Evolutionary conservation across 2,888 invertebrate genomes (phyloP).

Genomic region (Sepioteuthis lessoniana): DNA sequence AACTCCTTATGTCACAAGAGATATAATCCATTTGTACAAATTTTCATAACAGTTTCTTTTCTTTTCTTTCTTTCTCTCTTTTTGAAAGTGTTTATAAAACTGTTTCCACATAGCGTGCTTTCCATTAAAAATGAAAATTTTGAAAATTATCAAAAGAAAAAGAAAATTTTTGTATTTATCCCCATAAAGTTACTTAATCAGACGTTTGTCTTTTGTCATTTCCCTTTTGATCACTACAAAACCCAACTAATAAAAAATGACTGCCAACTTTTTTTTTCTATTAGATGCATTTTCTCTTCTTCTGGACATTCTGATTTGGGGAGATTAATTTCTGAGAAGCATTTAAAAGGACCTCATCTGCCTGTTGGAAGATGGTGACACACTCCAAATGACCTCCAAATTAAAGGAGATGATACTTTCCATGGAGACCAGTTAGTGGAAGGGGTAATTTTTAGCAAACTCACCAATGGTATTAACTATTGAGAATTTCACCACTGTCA

Average conservation of each 20-base stretch:
- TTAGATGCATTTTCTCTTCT: constrained; percentile 64
- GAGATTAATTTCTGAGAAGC: constrained; percentile 70
- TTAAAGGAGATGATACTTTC: constrained; percentile 72
- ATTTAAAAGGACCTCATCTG: constrained; percentile 72
- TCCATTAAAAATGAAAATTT: too few species aligned
- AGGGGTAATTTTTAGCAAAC: constrained; percentile 64
- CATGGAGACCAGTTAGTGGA: constrained; percentile 73
- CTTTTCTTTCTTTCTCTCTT: too few species aligned
- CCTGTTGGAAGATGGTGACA: constrained; percentile 57
- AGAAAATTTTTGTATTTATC: background rate
- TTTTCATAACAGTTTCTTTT: too few species aligned
- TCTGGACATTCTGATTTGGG: constrained; percentile 69
- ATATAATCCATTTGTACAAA: too few species aligned
- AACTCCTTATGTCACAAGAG: too few species aligned
- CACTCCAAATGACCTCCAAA: constrained; percentile 59
- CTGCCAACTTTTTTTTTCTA: constrained; percentile 61
- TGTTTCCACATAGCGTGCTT: too few species aligned
- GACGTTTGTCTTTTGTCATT: background rate
- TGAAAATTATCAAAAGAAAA: background rate
- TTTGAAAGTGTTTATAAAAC: too few species aligned
- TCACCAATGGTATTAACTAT: constrained; percentile 75
- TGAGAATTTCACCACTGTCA: constrained; percentile 74
- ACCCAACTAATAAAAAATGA: background rate
- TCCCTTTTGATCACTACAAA: background rate
- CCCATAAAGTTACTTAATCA: background rate